A percentile compares a stretch with the other conserved stretches of the same genome.
Evolutionary conservation across 2,888 invertebrate genomes (phyloP).

Genomic region (Deilephila porcellus): DNA sequence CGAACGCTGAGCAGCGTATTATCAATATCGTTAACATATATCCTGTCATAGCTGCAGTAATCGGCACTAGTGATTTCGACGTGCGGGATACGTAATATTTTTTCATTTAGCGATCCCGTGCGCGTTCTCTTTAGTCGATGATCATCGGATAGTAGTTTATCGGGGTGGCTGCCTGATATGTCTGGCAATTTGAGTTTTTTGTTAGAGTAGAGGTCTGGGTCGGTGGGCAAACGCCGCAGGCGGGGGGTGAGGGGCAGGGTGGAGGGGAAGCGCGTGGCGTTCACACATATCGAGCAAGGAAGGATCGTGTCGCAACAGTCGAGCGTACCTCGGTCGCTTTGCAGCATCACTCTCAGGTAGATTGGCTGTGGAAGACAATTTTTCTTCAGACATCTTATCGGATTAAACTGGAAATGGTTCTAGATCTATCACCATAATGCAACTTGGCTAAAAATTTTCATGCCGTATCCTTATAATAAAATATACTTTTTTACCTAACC

Average conservation of each 20-base stretch:
- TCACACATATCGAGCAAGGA: constrained; percentile 68
- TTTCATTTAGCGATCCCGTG: constrained; percentile 71
- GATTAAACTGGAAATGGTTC: too few species aligned
- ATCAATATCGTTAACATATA: constrained; percentile 84
- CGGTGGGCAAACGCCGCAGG: constrained; percentile 55
- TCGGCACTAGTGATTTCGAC: constrained; percentile 84
- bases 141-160: constrained; percentile 49
- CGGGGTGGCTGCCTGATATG: constrained; percentile 47
- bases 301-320: constrained; percentile 84
- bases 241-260: constrained; percentile 36
- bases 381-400: too few species aligned
- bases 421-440: too few species aligned
- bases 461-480: too few species aligned
- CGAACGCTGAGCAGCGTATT: constrained; percentile 72
- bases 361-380: constrained; percentile 86
- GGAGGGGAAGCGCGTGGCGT: constrained; percentile 48
- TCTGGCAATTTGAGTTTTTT: constrained; percentile 45
- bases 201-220: constrained; percentile 62
- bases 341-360: constrained; percentile 89
- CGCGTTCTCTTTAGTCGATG: constrained; percentile 56
- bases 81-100: constrained; percentile 66
- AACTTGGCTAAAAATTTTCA: too few species aligned
- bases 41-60: constrained; percentile 64
- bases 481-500: too few species aligned
- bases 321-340: constrained; percentile 91